phyloP scores from a whole-genome alignment of 2,888 invertebrate genomes.

The Liodrosophila aerea region DNA sequence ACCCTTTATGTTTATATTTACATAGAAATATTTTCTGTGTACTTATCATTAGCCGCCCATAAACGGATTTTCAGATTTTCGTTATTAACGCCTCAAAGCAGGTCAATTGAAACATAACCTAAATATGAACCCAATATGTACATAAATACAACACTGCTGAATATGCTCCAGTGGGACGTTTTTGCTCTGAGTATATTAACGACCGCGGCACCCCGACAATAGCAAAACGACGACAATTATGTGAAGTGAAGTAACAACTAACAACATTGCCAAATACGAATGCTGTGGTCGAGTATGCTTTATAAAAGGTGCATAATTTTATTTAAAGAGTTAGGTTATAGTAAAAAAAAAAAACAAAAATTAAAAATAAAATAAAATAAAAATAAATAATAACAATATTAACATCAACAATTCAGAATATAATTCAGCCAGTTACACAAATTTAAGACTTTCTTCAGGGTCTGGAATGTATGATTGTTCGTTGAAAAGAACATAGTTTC shows the following conservation, averaged over 20 bases:
- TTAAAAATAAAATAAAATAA: background rate
- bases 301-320: too few species aligned
- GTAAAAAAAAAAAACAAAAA: background rate
- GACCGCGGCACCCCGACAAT: slow-evolving; percentile 48
- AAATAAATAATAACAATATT: too few species aligned
- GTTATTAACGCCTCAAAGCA: slow-evolving; percentile 45
- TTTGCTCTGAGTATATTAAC: slow-evolving; percentile 10
- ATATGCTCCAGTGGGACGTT: background rate
- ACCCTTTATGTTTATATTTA: too few species aligned
- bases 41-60: slow-evolving; percentile 55
- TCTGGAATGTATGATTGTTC: too few species aligned
- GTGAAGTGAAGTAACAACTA: slow-evolving; percentile 25
- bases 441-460: too few species aligned
- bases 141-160: background rate
- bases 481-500: too few species aligned
- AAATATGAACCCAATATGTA: slow-evolving; percentile 73
- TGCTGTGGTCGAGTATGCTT: too few species aligned
- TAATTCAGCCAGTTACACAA: too few species aligned
- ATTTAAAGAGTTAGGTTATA: background rate
- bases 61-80: slow-evolving; percentile 27
- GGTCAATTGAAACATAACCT: slow-evolving; percentile 82
- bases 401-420: too few species aligned
- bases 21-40: slow-evolving; percentile 37
- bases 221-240: slow-evolving; percentile 32
- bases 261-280: background rate